phyloP scores from a whole-genome alignment of 2,888 invertebrate genomes.

The Theodoxus fluviatilis region DNA sequence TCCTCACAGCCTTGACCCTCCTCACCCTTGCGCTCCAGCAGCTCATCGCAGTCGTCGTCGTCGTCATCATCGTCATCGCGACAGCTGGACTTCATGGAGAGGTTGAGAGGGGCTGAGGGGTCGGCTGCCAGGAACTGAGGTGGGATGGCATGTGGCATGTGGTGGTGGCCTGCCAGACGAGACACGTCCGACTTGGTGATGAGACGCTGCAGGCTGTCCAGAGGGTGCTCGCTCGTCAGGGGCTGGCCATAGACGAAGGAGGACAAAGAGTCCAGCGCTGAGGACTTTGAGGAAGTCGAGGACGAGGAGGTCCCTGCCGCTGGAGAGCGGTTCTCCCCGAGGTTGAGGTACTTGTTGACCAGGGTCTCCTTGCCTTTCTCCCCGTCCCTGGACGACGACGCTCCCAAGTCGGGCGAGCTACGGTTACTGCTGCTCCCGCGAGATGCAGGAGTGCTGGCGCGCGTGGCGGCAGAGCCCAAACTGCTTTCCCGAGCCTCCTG shows the following conservation, averaged over 20 bases:
- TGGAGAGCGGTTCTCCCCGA: slow-evolving; percentile 32
- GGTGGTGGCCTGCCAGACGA: slow-evolving; percentile 1
- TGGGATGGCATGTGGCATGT: slow-evolving; percentile 24
- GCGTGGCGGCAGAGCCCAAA: too few species aligned
- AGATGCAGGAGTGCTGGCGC: too few species aligned
- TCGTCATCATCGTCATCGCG: slow-evolving; percentile 29
- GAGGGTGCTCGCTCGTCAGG: slow-evolving; percentile 76
- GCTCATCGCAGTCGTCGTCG: slow-evolving; percentile 22
- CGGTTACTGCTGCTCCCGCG: too few species aligned
- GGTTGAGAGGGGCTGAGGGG: slow-evolving; percentile 44
- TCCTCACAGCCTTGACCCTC: slow-evolving; percentile 36
- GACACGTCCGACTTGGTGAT: slow-evolving; percentile 89
- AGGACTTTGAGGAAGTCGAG: slow-evolving; percentile 29
- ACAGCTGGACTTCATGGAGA: slow-evolving; percentile 41
- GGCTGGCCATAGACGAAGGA: slow-evolving; percentile 62
- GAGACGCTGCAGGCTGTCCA: slow-evolving; percentile 92
- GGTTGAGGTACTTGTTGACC: slow-evolving; percentile 44
- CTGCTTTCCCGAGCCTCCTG: too few species aligned
- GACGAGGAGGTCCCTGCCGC: not conserved
- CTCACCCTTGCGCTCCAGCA: slow-evolving; percentile 33
- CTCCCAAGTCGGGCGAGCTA: too few species aligned
- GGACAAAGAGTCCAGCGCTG: slow-evolving; percentile 60
- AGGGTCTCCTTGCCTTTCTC: slow-evolving; percentile 27
- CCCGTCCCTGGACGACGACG: not conserved
- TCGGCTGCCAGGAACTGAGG: slow-evolving; percentile 31